Conservation (phyloP, 2,113 vertebrate genomes). For the Pterophyllum scalare region DNA sequence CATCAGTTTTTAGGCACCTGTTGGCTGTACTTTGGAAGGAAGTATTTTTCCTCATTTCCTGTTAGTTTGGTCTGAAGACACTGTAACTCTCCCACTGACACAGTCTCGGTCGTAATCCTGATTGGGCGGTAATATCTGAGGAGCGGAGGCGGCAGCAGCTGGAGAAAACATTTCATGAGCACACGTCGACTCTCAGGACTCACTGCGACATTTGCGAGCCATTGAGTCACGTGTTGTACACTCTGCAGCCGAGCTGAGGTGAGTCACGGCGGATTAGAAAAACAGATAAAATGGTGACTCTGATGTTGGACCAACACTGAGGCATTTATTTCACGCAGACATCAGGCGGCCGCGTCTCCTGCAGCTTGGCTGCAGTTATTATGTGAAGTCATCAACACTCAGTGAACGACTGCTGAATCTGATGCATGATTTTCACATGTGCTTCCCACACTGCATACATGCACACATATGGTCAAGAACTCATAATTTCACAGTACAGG, state of each 20-base stretch:
- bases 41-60: too few relatives aligned
- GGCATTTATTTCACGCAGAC: not conserved
- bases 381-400: not conserved
- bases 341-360: not conserved
- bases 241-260: not conserved
- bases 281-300: not conserved
- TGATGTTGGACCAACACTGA: not conserved
- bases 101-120: not conserved
- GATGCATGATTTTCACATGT: not conserved
- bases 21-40: too few relatives aligned
- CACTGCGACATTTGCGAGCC: not conserved
- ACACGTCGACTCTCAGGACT: not conserved
- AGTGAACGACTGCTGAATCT: not conserved
- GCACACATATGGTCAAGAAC: not conserved
- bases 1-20: not conserved
- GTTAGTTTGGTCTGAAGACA: not conserved
- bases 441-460: not conserved
- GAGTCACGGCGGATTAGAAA: accelerated
- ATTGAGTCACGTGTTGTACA: not conserved
- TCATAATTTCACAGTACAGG: too few relatives aligned
- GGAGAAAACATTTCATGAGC: not conserved
- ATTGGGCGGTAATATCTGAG: not conserved
- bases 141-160: not conserved
- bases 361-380: not conserved
- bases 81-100: not conserved